These are phyloP conservation scores for Fistularia tabacaria DNA, from an alignment of 2,797 vertebrate species.

Conservation along the genomic window DNA sequence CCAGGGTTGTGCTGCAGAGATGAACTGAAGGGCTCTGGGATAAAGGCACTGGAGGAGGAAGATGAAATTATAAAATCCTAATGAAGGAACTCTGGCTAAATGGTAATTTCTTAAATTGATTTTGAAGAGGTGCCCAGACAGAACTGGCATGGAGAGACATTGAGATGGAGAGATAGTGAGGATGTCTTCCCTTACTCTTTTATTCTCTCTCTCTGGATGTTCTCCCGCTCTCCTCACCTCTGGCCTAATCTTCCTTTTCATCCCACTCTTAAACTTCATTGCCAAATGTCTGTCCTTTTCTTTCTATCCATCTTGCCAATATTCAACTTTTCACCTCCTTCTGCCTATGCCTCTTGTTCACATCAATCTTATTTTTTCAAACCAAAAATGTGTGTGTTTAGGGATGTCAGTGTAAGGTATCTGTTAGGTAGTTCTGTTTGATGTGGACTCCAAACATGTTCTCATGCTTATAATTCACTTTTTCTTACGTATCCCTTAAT, in stretches of 20 bases:
- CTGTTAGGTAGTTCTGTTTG: not conserved
- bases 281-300: slow-evolving; percentile 42
- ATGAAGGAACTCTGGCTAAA: slow-evolving; percentile 72
- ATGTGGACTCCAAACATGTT: not conserved
- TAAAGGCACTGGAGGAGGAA: slow-evolving; percentile 72
- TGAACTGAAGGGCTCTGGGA: slow-evolving; percentile 69
- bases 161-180: slow-evolving; percentile 32
- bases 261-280: slow-evolving; percentile 34
- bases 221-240: slow-evolving; percentile 43
- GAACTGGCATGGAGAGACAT: slow-evolving; percentile 42
- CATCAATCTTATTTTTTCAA: slow-evolving; percentile 6
- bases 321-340: slow-evolving; percentile 26
- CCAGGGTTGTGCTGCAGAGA: slow-evolving; percentile 68
- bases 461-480: too few relatives aligned
- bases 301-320: slow-evolving; percentile 43
- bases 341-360: slow-evolving; percentile 9
- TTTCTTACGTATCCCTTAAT: too few relatives aligned
- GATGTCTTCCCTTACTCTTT: slow-evolving; percentile 7
- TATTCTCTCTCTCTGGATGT: slow-evolving; percentile 18
- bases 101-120: slow-evolving; percentile 77
- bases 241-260: slow-evolving; percentile 42
- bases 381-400: not conserved
- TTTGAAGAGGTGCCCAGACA: slow-evolving; percentile 73
- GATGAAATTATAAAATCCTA: slow-evolving; percentile 79
- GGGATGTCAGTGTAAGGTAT: too few relatives aligned